These are phyloP conservation scores for Epinephelus malabaricus DNA, from an alignment of 2,797 vertebrate genomes.

Conservation along the genomic window DNA sequence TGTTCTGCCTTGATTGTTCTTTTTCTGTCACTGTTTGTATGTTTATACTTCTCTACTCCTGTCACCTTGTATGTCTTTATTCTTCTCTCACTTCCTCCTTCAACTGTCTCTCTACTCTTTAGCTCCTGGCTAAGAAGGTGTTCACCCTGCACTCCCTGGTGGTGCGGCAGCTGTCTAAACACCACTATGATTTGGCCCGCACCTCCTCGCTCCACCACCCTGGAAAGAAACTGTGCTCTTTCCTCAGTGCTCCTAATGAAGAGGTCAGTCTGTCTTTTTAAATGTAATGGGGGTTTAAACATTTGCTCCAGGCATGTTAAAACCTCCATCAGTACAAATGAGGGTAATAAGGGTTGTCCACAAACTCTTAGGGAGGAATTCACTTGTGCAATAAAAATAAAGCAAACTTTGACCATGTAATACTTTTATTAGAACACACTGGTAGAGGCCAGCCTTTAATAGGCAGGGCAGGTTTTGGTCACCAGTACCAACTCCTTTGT, in stretches of 20 bases:
- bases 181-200: slow-evolving; percentile 89
- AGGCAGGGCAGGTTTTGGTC: slow-evolving; percentile 2
- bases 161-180: slow-evolving; percentile 88
- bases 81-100: slow-evolving; percentile 9
- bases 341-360: slow-evolving; percentile 10
- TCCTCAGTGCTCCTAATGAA: slow-evolving; percentile 14
- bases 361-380: neutral
- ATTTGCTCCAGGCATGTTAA: neutral
- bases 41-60: neutral
- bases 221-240: slow-evolving; percentile 78
- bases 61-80: slow-evolving; percentile 8
- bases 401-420: slow-evolving; percentile 1
- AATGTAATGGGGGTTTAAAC: slow-evolving; percentile 22
- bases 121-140: slow-evolving; percentile 89
- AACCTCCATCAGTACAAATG: slow-evolving; percentile 17
- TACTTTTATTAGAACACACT: neutral
- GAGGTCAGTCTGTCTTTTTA: slow-evolving; percentile 23
- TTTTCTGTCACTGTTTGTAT: slow-evolving; percentile 22
- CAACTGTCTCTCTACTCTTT: slow-evolving; percentile 21
- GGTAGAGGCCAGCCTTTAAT: slow-evolving; percentile 17
- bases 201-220: slow-evolving; percentile 87
- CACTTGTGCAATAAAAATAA: slow-evolving; percentile 1
- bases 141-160: slow-evolving; percentile 88
- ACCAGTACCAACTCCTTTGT: neutral
- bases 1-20: slow-evolving; percentile 39